Evolutionary conservation across 2,888 invertebrate genomes (phyloP), one percentile per base, ranked within the genome.

Genomic region (Leptodirus hochenwartii): DNA sequence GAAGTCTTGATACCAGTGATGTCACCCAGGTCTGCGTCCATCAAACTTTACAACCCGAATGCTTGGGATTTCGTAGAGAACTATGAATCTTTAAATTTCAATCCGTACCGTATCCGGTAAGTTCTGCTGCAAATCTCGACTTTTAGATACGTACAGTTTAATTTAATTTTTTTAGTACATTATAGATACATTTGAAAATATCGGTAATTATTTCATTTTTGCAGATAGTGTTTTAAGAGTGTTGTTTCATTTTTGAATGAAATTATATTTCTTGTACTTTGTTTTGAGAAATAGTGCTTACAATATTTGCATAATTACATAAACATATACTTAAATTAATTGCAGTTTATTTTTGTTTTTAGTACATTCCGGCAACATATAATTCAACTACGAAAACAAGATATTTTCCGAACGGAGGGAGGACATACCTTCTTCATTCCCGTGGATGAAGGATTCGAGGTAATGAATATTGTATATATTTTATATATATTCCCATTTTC

Each of bases 371-470:
- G 78, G 30, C 74, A 79, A 44, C 73, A 77, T 50, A 75, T 84
- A 35, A 62, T 67, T 43, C 61, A 73, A 40, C 68, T 70, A 42
- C 65, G 71, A 41, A 81, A 80, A 55, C 69, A 72, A 47, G 68
- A 71, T 33, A 66, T 82, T 25, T 84, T 79, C 53, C 72, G 69
- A 44, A 69, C 70, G 17, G 75, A 76, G 39, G 85, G 84, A 27
- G 66, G 73, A 34, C 77, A 78, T 52, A 90, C 90, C 10, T 90
- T 84, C 57, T 82, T 90, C 49, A 76, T 90, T 43, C 88, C 90
- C 5, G 74, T 88, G 24, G 87, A 88, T 54, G 80, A 82, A 51
- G 85, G 84, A 34, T 82, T 85, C 46, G 77, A 77, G 69, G 85
- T 85, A 60, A n/a, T n/a, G n/a, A n/a, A n/a, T n/a, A n/a, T n/a